These are phyloP conservation scores for Argyra leucocephala DNA, from an alignment of 2,888 invertebrate species.

Conservation along the genomic window DNA sequence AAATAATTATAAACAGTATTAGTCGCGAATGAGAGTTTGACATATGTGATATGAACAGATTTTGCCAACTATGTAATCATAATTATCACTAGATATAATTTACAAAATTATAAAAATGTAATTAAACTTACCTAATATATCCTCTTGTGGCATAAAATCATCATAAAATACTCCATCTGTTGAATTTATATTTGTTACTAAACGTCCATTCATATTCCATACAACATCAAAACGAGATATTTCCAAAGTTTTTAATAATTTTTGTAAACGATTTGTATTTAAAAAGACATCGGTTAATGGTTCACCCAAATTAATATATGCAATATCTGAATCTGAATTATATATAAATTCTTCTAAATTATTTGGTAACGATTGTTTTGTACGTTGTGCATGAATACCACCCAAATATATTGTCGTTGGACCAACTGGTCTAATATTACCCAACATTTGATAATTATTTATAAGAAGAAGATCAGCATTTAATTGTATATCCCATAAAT, in stretches of 20 bases:
- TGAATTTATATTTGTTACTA: slow-evolving; percentile 23
- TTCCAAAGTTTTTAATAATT: slow-evolving; percentile 26
- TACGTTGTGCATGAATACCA: slow-evolving; percentile 27
- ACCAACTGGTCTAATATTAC: slow-evolving; percentile 27
- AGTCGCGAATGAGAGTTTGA: too few species aligned
- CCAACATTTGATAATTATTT: slow-evolving; percentile 27
- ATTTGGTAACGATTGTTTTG: slow-evolving; percentile 17
- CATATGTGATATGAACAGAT: too few species aligned
- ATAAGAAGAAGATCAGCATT: slow-evolving; percentile 29
- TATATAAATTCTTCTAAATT: slow-evolving; percentile 26
- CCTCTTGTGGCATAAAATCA: slow-evolving; percentile 26
- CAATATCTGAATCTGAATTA: slow-evolving; percentile 20
- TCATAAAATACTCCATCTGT: slow-evolving; percentile 25
- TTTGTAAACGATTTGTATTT: slow-evolving; percentile 24
- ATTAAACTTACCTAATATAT: slow-evolving; percentile 26
- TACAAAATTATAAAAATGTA: too few species aligned
- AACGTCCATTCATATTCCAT: slow-evolving; percentile 27
- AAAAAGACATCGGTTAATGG: slow-evolving; percentile 23
- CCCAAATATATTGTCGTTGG: slow-evolving; percentile 29
- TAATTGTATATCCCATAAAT: slow-evolving; percentile 28
- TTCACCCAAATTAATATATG: slow-evolving; percentile 28
- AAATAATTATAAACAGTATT: too few species aligned
- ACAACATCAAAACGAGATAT: slow-evolving; percentile 26
- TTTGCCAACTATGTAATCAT: too few species aligned
- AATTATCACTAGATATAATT: too few species aligned